Percentiles rank a stretch among this genome's conserved stretches.
Conservation (phyloP, 1,140 invertebrate genomes). For the Bombus balteatus region DNA sequence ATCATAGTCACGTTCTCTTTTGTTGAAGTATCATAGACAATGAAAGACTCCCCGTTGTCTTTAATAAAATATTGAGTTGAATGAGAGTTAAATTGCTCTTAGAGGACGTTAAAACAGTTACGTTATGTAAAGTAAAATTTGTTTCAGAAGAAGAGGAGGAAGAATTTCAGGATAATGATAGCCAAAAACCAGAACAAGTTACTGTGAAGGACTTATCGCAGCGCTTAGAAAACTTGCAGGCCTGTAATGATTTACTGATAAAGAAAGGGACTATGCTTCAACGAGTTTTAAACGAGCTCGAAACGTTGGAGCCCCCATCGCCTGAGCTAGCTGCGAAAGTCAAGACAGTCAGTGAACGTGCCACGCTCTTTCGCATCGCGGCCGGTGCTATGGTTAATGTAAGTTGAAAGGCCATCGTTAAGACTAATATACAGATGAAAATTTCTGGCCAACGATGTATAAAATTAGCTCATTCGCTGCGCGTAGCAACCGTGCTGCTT, state of each 20-base stretch:
- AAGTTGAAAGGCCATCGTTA: slow-evolving; percentile 79
- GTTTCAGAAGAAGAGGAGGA: slow-evolving; percentile 92
- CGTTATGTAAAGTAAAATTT: slow-evolving; percentile 57
- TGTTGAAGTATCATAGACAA: neutral
- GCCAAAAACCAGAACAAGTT: slow-evolving; percentile 79
- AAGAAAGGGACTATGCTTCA: slow-evolving; percentile 94
- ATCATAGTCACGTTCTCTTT: neutral
- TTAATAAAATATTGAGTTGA: neutral
- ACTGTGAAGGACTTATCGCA: slow-evolving; percentile 85
- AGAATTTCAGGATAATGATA: slow-evolving; percentile 83
- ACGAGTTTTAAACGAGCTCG: slow-evolving; percentile 92
- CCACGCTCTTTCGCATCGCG: slow-evolving; percentile 96
- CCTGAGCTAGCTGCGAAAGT: slow-evolving; percentile 84
- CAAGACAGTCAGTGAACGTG: slow-evolving; percentile 93
- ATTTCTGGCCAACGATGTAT: neutral
- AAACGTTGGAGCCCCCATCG: slow-evolving; percentile 86
- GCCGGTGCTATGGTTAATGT: slow-evolving; percentile 98
- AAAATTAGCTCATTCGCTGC: neutral
- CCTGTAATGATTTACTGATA: slow-evolving; percentile 94
- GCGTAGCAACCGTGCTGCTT: too few species aligned
- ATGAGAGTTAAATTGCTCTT: too few species aligned
- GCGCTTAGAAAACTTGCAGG: slow-evolving; percentile 93
- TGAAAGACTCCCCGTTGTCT: neutral
- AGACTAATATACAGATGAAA: slow-evolving; percentile 17
- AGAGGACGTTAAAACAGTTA: neutral